phyloP scores from a whole-genome alignment of 1,140 invertebrate species.

The Dendroctonus valens region DNA sequence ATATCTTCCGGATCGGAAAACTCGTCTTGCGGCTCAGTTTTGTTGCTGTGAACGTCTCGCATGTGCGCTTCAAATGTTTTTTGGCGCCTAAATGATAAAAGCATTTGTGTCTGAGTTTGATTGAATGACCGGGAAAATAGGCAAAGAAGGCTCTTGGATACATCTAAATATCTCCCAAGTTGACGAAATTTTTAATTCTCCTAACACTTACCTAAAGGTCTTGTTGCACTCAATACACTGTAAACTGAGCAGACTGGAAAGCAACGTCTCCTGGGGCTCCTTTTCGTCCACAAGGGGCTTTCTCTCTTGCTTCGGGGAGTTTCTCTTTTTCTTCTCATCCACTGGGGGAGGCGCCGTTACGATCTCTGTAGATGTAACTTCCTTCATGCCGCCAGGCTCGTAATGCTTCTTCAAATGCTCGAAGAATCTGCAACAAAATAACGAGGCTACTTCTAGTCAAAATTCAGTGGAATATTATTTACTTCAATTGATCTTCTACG shows the following conservation, averaged over 20 bases:
- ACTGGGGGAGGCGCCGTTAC: constrained; percentile 2
- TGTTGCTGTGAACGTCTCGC: constrained; percentile 55
- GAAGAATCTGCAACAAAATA: constrained; percentile 60
- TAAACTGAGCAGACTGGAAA: constrained; percentile 46
- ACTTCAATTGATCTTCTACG: constrained; percentile 59
- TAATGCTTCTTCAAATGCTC: constrained; percentile 79
- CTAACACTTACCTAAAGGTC: constrained; percentile 51
- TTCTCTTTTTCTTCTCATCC: constrained; percentile 25
- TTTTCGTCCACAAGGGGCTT: constrained; percentile 25
- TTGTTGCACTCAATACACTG: constrained; percentile 63
- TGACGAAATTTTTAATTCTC: no score
- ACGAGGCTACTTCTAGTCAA: background rate
- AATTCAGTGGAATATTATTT: constrained; percentile 3
- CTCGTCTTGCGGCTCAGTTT: constrained; percentile 55
- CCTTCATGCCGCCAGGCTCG: constrained; percentile 55
- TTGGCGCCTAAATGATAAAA: constrained; percentile 51
- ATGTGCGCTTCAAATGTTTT: constrained; percentile 66
- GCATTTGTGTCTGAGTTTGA: background rate
- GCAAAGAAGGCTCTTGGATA: no score
- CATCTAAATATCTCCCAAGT: no score
- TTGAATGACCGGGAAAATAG: background rate
- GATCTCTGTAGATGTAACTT: background rate
- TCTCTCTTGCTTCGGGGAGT: constrained; percentile 36
- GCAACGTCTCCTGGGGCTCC: constrained; percentile 42
- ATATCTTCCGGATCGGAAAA: constrained; percentile 81